These are phyloP conservation scores for Plotosus lineatus DNA, from an alignment of 2,113 vertebrate genomes.

Conservation along the genomic window DNA sequence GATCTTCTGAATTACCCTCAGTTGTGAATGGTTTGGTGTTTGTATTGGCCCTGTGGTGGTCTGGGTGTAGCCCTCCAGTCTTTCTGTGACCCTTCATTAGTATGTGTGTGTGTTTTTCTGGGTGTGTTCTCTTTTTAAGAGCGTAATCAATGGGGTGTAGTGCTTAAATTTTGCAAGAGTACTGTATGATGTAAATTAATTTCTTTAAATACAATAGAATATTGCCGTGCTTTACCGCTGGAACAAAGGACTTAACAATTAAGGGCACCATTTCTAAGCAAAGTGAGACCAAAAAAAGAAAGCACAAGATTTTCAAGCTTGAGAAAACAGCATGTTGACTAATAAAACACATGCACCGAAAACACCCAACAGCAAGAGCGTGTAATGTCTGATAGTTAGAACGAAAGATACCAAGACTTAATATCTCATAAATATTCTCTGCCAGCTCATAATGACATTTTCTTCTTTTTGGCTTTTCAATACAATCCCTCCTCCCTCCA, in stretches of 20 bases:
- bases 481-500: background rate
- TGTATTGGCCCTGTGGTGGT: too few species aligned
- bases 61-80: too few species aligned
- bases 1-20: too few species aligned
- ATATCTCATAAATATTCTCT: too few species aligned
- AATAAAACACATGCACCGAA: background rate
- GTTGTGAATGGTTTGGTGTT: too few species aligned
- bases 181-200: too few species aligned
- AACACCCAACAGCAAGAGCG: background rate
- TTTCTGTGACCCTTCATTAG: too few species aligned
- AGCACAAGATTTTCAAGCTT: background rate
- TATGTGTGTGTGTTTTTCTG: too few species aligned
- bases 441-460: too few species aligned
- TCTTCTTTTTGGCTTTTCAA: background rate
- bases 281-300: background rate
- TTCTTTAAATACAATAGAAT: too few species aligned
- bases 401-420: too few species aligned
- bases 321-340: background rate
- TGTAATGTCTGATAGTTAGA: background rate
- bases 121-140: background rate
- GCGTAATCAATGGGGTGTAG: background rate
- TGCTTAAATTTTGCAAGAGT: background rate
- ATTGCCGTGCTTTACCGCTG: background rate
- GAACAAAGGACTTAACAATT: background rate
- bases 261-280: background rate